Evolutionary conservation across 2,888 invertebrate genomes (phyloP).

Genomic region (Netelia inedita): DNA sequence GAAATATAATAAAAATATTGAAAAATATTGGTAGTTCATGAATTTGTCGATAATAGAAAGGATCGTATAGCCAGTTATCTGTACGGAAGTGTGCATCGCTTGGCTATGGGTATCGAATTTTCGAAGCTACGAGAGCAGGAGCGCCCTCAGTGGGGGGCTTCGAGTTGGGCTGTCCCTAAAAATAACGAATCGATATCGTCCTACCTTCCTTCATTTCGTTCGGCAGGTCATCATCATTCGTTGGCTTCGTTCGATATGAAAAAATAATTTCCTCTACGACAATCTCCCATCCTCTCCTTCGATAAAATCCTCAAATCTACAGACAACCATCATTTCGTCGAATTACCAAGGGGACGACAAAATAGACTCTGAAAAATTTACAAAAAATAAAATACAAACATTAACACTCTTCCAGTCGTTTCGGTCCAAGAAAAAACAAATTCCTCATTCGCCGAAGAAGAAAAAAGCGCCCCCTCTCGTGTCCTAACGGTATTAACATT

Average conservation of each 20-base stretch:
- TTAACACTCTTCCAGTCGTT: not conserved
- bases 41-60: not conserved
- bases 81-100: slow-evolving; percentile 46
- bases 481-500: too few relatives aligned
- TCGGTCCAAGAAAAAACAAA: not conserved
- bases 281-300: not conserved
- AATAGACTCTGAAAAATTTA: not conserved
- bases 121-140: slow-evolving; percentile 70
- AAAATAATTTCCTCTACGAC: not conserved
- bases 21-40: not conserved
- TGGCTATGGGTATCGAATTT: slow-evolving; percentile 73
- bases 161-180: slow-evolving; percentile 79
- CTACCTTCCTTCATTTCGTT: slow-evolving; percentile 76
- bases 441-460: not conserved
- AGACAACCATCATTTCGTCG: not conserved
- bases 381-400: not conserved
- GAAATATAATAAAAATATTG: too few relatives aligned
- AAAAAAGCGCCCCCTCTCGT: not conserved
- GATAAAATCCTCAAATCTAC: not conserved
- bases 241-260: slow-evolving; percentile 17
- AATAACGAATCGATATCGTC: slow-evolving; percentile 82
- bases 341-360: not conserved
- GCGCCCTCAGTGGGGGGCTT: slow-evolving; percentile 74
- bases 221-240: slow-evolving; percentile 73
- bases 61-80: not conserved